Evolutionary conservation across 2,797 vertebrate genomes (phyloP).

Genomic region (Chaetophractus vellerosus): DNA sequence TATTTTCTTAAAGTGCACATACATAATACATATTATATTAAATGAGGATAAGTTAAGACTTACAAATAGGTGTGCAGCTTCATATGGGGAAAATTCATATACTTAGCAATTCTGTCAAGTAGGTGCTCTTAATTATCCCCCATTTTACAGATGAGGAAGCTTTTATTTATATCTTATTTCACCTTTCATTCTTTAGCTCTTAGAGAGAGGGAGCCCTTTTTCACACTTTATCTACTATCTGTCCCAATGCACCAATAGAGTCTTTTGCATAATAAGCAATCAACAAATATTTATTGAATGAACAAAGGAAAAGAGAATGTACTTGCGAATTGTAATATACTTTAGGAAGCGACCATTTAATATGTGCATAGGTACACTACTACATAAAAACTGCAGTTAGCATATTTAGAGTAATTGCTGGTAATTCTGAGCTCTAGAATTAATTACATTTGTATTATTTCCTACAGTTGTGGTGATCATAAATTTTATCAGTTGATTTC

Average conservation of each 20-base stretch:
- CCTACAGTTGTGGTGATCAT: background rate
- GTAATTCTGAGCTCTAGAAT: background rate
- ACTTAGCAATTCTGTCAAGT: background rate
- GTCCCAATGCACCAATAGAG: background rate
- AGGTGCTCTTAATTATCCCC: background rate
- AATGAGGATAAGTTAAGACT: background rate
- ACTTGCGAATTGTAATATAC: background rate
- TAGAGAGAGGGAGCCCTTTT: background rate
- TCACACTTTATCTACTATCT: background rate
- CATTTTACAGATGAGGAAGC: background rate
- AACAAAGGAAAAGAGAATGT: background rate
- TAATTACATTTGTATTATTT: background rate
- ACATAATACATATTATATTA: background rate
- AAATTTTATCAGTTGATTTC: constrained; percentile 13
- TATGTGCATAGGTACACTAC: background rate
- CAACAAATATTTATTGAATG: background rate
- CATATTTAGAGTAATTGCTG: background rate
- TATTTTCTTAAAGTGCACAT: background rate
- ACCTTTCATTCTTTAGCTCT: background rate
- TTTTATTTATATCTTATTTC: background rate
- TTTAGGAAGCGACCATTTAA: constrained; percentile 27
- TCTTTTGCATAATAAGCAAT: constrained; percentile 15
- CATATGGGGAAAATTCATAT: background rate
- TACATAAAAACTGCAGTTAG: background rate
- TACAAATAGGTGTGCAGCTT: background rate